phyloP scores from a whole-genome alignment of 2,888 invertebrate genomes.

The Imbricaverruca yamaguchii region DNA sequence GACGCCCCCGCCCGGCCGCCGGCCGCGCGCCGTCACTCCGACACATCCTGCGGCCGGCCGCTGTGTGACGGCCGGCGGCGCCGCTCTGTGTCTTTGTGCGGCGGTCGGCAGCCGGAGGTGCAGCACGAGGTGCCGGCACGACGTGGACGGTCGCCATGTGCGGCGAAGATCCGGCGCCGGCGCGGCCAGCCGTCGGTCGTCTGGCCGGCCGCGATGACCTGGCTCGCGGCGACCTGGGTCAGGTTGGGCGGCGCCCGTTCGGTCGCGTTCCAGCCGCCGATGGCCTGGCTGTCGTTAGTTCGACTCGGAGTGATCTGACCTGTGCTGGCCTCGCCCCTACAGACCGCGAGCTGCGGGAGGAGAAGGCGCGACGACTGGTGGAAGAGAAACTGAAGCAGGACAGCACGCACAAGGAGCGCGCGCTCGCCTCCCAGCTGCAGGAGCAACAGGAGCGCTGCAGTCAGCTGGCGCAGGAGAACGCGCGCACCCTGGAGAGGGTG shows the following conservation, averaged over 20 bases:
- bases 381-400: constrained; percentile 29
- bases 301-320: neutral
- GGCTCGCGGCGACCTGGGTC: neutral
- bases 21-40: no score
- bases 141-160: no score
- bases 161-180: no score
- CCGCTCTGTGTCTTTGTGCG: no score
- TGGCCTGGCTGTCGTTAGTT: neutral
- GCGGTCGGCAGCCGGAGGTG: no score
- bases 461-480: constrained; percentile 2
- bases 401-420: constrained; percentile 17
- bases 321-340: neutral
- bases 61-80: no score
- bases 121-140: no score
- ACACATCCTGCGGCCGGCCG: no score
- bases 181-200: no score
- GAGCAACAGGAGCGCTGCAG: constrained; percentile 10
- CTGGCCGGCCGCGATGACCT: neutral
- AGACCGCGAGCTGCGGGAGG: constrained; percentile 31
- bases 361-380: constrained; percentile 31
- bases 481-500: neutral
- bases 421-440: neutral
- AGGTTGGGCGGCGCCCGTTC: neutral
- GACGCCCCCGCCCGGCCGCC: no score
- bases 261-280: neutral